Evolutionary conservation across 1,140 invertebrate genomes (phyloP), one percentile per base, ranked within the genome.

Genomic region (Pseudomyrmex concolor): DNA sequence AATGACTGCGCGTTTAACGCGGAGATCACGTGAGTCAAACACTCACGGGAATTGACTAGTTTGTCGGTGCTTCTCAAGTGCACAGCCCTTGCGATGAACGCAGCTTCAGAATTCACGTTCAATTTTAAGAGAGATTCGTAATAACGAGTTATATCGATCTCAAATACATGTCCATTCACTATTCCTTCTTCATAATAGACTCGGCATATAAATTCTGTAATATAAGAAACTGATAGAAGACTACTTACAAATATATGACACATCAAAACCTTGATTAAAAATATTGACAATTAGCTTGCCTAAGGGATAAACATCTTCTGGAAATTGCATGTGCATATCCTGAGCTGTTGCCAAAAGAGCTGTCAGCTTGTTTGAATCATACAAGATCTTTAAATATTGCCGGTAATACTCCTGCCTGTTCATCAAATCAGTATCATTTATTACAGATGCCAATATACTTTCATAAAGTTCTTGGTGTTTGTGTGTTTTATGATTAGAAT

Each of bases 171-270:
- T 59, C 93, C 87, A 88, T 92, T 77, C 22, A 94, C 89, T 48
- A 95, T 91, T 57, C 87, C 91, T 45, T 90, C 86, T 85, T 96
- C 94, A 51, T 94, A 94, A 88, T 95, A 96, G 1, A 94, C 91
- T 90, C 95, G 94, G 88, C 96, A 96, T 78, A 96, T 95, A 95
- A 95, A 96, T 90, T 96, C 95, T 93, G 70, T 66, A 86, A 89
- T 45, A 43, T 92, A 82, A 78, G 91, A 85, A 82, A 78, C 64
- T 74, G 50, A 67, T 50, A 76, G 5, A 34, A 34, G 34, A 34
- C n/a, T 15, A 17, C 55, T 45, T 73, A 67, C 15, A 83, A 12
- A 10, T 51, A 22, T 85, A 51, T 54, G 67, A 57, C 22, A 81
- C 7, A 2, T 17, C 54, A 70, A 63, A 55, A 71, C 66, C 59